A percentile compares a stretch with the other conserved stretches of the same genome.
phyloP scores from a whole-genome alignment of 2,888 invertebrate genomes.

The Sarcophaga carnaria region DNA sequence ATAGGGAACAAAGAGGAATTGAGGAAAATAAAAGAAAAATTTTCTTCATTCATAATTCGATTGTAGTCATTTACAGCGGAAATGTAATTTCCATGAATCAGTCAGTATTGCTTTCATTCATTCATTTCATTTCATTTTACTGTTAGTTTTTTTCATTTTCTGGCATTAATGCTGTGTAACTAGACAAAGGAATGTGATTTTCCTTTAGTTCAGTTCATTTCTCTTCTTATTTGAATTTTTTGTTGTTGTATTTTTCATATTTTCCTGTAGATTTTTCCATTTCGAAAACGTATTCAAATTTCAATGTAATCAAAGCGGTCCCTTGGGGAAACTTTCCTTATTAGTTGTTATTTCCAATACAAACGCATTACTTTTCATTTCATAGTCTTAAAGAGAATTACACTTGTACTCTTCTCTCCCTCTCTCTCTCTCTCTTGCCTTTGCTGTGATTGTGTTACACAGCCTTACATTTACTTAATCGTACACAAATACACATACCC shows the following conservation, averaged over 20 bases:
- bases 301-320: constrained; percentile 28
- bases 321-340: constrained; percentile 22
- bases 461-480: too few species aligned
- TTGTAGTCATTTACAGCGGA: not conserved
- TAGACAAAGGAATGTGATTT: not conserved
- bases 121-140: too few species aligned
- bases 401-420: not conserved
- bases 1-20: too few species aligned
- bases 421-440: too few species aligned
- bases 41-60: not conserved
- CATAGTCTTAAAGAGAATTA: constrained; percentile 24
- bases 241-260: not conserved
- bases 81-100: constrained; percentile 17
- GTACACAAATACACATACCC: not conserved
- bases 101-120: not conserved
- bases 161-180: not conserved
- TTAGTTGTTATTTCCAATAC: constrained; percentile 47
- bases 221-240: not conserved
- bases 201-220: too few species aligned
- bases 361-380: constrained; percentile 17
- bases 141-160: not conserved
- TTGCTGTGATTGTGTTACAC: too few species aligned
- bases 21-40: not conserved
- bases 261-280: constrained; percentile 7
- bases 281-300: constrained; percentile 29